Evolutionary conservation across 2,888 invertebrate genomes (phyloP).

Genomic region (Agrochola macilenta): DNA sequence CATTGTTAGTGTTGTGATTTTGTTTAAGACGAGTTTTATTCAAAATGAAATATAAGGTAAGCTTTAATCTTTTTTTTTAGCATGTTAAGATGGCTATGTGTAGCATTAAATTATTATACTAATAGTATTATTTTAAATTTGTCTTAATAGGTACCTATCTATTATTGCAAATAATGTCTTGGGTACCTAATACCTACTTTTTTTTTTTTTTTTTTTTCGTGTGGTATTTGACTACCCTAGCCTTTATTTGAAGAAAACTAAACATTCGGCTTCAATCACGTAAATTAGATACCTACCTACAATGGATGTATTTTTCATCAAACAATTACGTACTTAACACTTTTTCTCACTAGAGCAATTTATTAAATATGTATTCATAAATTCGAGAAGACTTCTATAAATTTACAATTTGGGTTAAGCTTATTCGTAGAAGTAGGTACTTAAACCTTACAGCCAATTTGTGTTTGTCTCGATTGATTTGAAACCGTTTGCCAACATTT

Average conservation of each 20-base stretch:
- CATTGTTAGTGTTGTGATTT: constrained; percentile 66
- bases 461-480: neutral
- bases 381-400: neutral
- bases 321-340: constrained; percentile 1
- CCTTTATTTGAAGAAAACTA: neutral
- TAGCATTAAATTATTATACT: neutral
- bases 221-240: no score
- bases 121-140: neutral
- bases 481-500: neutral
- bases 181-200: no score
- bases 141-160: neutral
- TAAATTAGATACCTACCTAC: neutral
- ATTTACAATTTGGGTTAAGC: constrained; percentile 19
- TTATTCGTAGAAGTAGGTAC: neutral
- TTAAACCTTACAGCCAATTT: neutral
- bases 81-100: neutral
- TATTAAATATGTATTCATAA: constrained; percentile 25
- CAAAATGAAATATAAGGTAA: constrained; percentile 86
- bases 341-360: constrained; percentile 10
- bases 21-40: constrained; percentile 54
- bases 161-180: neutral
- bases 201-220: no score
- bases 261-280: neutral
- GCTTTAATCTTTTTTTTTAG: constrained; percentile 6
- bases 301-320: constrained; percentile 3